Percentiles rank a stretch among this genome's conserved stretches.
Conservation (phyloP, 2,113 vertebrate species). For the Alligator sinensis region DNA sequence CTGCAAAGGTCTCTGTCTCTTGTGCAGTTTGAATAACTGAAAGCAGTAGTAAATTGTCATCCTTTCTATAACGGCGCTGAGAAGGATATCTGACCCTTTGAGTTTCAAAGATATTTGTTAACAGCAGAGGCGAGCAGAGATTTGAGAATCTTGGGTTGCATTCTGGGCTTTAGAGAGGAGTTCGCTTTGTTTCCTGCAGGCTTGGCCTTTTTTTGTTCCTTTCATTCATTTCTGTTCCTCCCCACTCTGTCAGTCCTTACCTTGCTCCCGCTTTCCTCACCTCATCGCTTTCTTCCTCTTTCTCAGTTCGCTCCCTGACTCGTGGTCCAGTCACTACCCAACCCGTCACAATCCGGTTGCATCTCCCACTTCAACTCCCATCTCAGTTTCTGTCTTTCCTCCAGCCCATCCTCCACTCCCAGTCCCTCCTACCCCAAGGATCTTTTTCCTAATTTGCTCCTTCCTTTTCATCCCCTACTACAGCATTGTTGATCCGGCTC, state of each 20-base stretch:
- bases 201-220: rapidly evolving
- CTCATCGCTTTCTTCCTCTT: neutral
- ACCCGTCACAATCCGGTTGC: neutral
- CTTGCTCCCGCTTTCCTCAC: neutral
- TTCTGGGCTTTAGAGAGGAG: neutral
- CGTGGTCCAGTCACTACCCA: neutral
- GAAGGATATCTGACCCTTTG: neutral
- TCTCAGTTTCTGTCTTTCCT: neutral
- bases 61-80: neutral
- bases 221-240: neutral
- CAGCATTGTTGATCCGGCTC: neutral
- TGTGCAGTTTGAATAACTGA: neutral
- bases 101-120: neutral
- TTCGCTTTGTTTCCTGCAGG: neutral
- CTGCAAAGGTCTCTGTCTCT: neutral
- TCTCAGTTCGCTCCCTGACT: no score
- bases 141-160: neutral
- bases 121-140: neutral
- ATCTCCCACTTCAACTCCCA: neutral
- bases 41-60: neutral
- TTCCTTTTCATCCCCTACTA: neutral
- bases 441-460: neutral
- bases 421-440: neutral
- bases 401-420: neutral
- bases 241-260: neutral